Conservation (phyloP, 2,888 invertebrate genomes). For the Phytoseiulus persimilis region DNA sequence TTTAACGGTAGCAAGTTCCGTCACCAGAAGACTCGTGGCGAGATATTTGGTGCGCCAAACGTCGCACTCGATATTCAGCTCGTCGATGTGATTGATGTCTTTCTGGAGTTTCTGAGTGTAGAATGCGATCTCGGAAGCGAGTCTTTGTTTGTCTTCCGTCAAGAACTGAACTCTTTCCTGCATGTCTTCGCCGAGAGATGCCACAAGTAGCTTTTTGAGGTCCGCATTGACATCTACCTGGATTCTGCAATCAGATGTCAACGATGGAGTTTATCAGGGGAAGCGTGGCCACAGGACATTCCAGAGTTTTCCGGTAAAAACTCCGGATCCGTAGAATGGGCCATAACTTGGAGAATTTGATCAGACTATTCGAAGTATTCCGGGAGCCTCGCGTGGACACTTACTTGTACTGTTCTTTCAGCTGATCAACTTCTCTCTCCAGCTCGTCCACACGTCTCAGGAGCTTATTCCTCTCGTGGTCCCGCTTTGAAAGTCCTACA, state of each 20-base stretch:
- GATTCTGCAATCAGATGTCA: conserved; percentile 15
- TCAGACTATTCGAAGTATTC: too few relatives aligned
- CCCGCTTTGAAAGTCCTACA: conserved; percentile 65
- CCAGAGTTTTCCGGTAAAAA: too few relatives aligned
- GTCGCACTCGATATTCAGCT: conserved; percentile 61
- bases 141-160: conserved; percentile 80
- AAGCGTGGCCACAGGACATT: conserved; percentile 6
- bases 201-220: conserved; percentile 80
- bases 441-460: conserved; percentile 29
- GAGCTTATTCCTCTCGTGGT: conserved; percentile 40
- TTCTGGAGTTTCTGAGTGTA: conserved; percentile 67
- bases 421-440: not conserved
- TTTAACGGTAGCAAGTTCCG: conserved; percentile 20
- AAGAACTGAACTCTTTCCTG: conserved; percentile 78
- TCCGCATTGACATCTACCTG: conserved; percentile 70
- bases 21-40: conserved; percentile 62
- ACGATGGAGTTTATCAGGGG: not conserved
- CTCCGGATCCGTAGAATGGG: too few relatives aligned
- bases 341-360: too few relatives aligned
- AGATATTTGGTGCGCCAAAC: conserved; percentile 94
- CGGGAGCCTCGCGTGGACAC: not conserved
- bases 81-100: conserved; percentile 83
- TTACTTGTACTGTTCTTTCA: conserved; percentile 30
- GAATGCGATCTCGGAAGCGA: conserved; percentile 72
- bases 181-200: conserved; percentile 88